A percentile compares a stretch with the other conserved stretches of the same genome.
phyloP scores from a whole-genome alignment of 2,113 vertebrate genomes.

The Tachysurus vachellii region DNA sequence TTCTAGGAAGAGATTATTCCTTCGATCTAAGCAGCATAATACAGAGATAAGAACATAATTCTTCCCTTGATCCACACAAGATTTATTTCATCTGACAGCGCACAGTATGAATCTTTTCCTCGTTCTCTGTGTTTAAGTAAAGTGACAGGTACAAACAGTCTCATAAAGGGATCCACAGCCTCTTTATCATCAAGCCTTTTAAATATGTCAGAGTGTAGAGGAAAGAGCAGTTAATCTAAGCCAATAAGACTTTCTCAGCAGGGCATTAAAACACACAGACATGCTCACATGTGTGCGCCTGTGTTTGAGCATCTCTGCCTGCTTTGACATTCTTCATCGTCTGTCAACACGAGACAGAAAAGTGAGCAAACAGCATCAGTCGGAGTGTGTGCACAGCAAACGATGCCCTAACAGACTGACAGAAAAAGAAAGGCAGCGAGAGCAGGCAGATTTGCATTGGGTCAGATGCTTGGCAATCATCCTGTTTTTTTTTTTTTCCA shows the following conservation, averaged over 20 bases:
- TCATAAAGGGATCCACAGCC: slow-evolving; percentile 31
- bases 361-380: slow-evolving; percentile 65
- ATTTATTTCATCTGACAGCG: slow-evolving; percentile 34
- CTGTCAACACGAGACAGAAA: slow-evolving; percentile 64
- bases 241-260: slow-evolving; percentile 18
- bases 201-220: slow-evolving; percentile 41
- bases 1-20: slow-evolving; percentile 34
- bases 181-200: slow-evolving; percentile 27
- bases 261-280: slow-evolving; percentile 19
- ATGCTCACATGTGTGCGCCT: slow-evolving; percentile 46
- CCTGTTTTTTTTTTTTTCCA: not conserved
- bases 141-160: slow-evolving; percentile 29
- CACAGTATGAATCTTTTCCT: slow-evolving; percentile 24
- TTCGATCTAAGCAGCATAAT: slow-evolving; percentile 10
- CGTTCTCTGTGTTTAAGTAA: slow-evolving; percentile 15
- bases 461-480: not conserved
- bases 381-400: slow-evolving; percentile 68
- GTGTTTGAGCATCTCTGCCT: slow-evolving; percentile 45
- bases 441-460: not conserved
- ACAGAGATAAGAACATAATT: slow-evolving; percentile 39
- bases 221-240: slow-evolving; percentile 24
- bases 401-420: not conserved
- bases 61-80: slow-evolving; percentile 23
- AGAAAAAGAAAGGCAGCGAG: not conserved
- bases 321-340: slow-evolving; percentile 61